Conservation (phyloP, 2,113 vertebrate genomes). For the Nothoprocta pentlandii region DNA sequence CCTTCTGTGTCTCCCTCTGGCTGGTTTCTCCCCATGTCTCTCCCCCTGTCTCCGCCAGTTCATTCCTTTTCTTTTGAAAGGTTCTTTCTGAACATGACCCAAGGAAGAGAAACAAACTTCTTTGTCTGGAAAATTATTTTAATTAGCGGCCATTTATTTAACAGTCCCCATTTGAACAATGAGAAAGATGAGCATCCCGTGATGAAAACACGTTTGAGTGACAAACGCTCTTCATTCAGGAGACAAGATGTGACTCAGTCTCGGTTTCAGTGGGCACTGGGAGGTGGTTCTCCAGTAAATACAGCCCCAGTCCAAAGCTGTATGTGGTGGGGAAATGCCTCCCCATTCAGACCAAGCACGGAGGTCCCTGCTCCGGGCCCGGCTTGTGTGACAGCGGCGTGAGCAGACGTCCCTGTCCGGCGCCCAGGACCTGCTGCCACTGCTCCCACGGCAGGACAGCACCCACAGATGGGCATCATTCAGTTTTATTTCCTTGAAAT, state of each 20-base stretch:
- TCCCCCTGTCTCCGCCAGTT: background rate
- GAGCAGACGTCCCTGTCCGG: no score
- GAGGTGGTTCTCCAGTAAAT: background rate
- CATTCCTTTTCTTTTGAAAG: background rate
- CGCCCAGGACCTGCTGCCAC: background rate
- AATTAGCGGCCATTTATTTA: slow-evolving; percentile 33
- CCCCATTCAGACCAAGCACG: background rate
- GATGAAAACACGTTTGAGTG: background rate
- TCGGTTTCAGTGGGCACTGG: background rate
- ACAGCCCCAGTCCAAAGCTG: background rate
- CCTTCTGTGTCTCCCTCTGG: background rate
- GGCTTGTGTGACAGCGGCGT: no score
- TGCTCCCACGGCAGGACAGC: background rate
- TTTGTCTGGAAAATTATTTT: slow-evolving; percentile 32
- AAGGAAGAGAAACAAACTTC: background rate
- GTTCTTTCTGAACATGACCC: background rate
- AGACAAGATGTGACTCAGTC: background rate
- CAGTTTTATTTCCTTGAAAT: background rate
- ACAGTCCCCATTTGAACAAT: slow-evolving; percentile 3
- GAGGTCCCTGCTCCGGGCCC: background rate
- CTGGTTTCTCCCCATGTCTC: background rate
- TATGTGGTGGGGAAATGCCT: background rate
- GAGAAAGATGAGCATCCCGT: background rate
- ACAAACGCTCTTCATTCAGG: background rate
- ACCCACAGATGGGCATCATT: background rate